phyloP scores from a whole-genome alignment of 2,888 invertebrate genomes.

The Chloroclystis v-ata region DNA sequence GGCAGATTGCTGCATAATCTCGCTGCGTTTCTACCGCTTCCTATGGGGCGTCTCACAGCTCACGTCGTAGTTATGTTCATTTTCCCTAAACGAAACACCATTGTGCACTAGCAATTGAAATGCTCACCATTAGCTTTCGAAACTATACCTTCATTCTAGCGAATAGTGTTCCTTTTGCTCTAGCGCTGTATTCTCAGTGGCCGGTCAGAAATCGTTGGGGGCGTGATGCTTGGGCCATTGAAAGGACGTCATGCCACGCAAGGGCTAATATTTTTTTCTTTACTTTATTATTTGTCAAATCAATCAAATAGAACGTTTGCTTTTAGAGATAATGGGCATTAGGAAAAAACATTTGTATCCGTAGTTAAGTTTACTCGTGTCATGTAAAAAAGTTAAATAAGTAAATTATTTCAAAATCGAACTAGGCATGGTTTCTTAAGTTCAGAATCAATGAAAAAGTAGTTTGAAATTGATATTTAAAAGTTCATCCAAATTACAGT shows the following conservation, averaged over 20 bases:
- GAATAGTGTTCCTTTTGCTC: constrained; percentile 3
- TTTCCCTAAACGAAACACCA: too few species aligned
- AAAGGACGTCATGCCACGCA: constrained; percentile 42
- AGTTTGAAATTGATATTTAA: too few species aligned
- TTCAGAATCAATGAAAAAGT: too few species aligned
- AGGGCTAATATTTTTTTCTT: constrained; percentile 57
- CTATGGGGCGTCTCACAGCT: constrained; percentile 40
- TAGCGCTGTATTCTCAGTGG: not conserved
- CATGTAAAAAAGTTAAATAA: too few species aligned
- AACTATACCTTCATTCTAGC: not conserved
- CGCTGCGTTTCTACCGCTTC: constrained; percentile 72
- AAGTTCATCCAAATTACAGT: too few species aligned
- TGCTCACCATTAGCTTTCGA: too few species aligned
- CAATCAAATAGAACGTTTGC: constrained; percentile 41
- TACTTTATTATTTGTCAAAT: constrained; percentile 52
- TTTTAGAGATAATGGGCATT: constrained; percentile 29
- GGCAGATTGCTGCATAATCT: constrained; percentile 70
- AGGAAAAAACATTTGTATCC: too few species aligned
- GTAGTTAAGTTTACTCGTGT: too few species aligned
- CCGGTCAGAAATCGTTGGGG: constrained; percentile 35
- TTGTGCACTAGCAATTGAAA: too few species aligned
- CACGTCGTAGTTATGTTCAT: not conserved
- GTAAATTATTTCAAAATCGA: too few species aligned
- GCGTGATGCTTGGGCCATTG: constrained; percentile 44
- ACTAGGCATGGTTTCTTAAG: too few species aligned